Conservation (phyloP, 2,888 invertebrate species). For the Alloplasta piceator region DNA sequence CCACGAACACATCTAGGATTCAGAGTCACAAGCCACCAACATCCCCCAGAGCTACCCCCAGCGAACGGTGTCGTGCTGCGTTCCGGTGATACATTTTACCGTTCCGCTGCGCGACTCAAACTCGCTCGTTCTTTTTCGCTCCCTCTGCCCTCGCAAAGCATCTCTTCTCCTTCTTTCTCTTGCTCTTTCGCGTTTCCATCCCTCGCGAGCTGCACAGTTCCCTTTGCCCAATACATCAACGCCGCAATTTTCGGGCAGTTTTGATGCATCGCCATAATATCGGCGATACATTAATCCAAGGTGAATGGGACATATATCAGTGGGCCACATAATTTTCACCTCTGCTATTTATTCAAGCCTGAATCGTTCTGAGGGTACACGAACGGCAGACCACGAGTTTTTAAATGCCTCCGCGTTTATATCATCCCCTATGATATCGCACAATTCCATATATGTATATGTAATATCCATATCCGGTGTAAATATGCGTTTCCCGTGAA, state of each 20-base stretch:
- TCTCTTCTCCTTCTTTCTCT: conserved; percentile 51
- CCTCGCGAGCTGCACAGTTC: conserved; percentile 43
- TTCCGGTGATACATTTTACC: conserved; percentile 64
- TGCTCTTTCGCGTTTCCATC: conserved; percentile 55
- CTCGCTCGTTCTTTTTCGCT: conserved; percentile 47
- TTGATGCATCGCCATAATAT: conserved; percentile 80
- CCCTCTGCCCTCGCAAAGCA: neutral
- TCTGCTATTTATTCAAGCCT: conserved; percentile 65
- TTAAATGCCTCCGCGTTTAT: conserved; percentile 42
- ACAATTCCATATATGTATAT: neutral
- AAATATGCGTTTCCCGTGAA: neutral
- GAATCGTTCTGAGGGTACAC: conserved; percentile 44
- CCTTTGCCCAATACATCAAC: conserved; percentile 73
- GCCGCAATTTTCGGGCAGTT: conserved; percentile 76
- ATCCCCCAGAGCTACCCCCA: conserved; percentile 16
- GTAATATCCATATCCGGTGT: no score
- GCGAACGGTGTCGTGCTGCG: conserved; percentile 54
- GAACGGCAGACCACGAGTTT: conserved; percentile 64
- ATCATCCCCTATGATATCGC: conserved; percentile 3
- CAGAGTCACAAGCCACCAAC: conserved; percentile 33
- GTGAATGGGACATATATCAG: conserved; percentile 77
- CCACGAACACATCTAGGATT: conserved; percentile 17
- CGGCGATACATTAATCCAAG: conserved; percentile 80
- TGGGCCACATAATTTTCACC: conserved; percentile 76
- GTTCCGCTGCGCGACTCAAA: conserved; percentile 61